phyloP scores from a whole-genome alignment of 2,113 vertebrate genomes.

The Cottus gobio region DNA sequence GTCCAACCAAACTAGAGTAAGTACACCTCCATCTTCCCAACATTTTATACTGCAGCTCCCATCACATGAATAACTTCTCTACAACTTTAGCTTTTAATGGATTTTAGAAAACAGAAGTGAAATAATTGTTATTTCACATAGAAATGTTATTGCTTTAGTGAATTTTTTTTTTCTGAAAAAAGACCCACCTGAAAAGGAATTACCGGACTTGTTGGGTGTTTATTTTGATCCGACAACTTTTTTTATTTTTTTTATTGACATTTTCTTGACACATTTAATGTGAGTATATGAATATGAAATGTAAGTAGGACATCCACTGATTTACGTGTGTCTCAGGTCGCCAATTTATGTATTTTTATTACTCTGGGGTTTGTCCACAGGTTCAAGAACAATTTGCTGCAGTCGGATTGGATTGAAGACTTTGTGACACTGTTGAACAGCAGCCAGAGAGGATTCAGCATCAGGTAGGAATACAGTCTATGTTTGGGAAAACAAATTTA shows the following conservation, averaged over 20 bases:
- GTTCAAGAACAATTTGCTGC: slow-evolving; percentile 54
- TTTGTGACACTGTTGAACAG: slow-evolving; percentile 44
- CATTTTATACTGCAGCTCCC: neutral
- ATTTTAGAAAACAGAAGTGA: neutral
- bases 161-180: too few species aligned
- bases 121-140: neutral
- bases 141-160: neutral
- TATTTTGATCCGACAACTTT: neutral
- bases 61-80: neutral
- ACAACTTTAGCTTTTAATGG: neutral
- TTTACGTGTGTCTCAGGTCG: neutral
- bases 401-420: slow-evolving; percentile 38
- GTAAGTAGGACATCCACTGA: neutral
- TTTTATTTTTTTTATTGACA: neutral
- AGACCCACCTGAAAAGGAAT: neutral
- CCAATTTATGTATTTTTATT: neutral
- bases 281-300: neutral
- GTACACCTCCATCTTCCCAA: slow-evolving; percentile 54
- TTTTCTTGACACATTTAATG: neutral
- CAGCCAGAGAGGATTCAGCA: slow-evolving; percentile 2
- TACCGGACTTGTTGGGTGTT: neutral
- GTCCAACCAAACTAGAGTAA: slow-evolving; percentile 84
- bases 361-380: slow-evolving; percentile 40
- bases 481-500: neutral
- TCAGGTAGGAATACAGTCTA: slow-evolving; percentile 34